Conservation (phyloP, 2,888 invertebrate species). For the Panorpa germanica region DNA sequence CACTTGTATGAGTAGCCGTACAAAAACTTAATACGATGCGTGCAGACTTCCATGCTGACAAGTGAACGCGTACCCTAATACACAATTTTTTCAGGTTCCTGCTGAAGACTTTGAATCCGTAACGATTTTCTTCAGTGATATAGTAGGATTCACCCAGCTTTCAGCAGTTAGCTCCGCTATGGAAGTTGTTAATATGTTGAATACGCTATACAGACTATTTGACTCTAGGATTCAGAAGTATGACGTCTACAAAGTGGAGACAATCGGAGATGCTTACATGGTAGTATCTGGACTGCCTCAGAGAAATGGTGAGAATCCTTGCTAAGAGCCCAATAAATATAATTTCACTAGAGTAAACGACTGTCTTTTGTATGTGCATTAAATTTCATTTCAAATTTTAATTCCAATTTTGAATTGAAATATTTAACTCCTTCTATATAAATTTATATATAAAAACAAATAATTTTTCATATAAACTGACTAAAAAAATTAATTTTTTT, state of each 20-base stretch:
- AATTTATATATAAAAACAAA: neutral
- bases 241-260: slow-evolving; percentile 56
- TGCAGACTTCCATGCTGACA: too few species aligned
- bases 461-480: neutral
- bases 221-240: slow-evolving; percentile 49
- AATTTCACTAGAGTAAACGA: too few species aligned
- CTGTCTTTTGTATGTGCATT: too few species aligned
- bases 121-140: slow-evolving; percentile 52
- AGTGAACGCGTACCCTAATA: too few species aligned
- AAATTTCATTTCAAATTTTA: too few species aligned
- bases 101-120: slow-evolving; percentile 47
- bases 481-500: neutral
- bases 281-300: slow-evolving; percentile 36
- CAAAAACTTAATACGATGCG: too few species aligned
- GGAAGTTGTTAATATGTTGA: slow-evolving; percentile 45
- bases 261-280: slow-evolving; percentile 43
- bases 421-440: too few species aligned
- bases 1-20: too few species aligned
- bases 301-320: slow-evolving; percentile 26
- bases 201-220: slow-evolving; percentile 53
- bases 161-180: slow-evolving; percentile 42
- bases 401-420: too few species aligned
- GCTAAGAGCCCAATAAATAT: neutral
- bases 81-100: slow-evolving; percentile 28
- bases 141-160: slow-evolving; percentile 46